Evolutionary conservation across 2,888 invertebrate species (phyloP), one percentile per base, ranked within the genome.

Genomic region (Limnephilus marmoratus): DNA sequence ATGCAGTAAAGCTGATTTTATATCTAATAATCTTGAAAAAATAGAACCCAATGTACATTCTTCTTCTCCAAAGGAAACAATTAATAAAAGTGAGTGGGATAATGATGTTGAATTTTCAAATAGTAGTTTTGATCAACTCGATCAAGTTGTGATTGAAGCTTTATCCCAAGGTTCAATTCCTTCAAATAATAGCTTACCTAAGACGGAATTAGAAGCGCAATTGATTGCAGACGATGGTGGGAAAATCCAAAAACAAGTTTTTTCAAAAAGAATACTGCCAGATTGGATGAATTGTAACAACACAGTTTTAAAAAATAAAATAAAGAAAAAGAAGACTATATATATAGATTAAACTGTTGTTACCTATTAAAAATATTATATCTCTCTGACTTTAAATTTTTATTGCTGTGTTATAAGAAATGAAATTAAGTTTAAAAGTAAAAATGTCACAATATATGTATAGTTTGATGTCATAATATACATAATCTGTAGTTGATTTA

Each of bases 121-220:
- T 31, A 68, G 82, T 37, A 82, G 83, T 89, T 53, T 91, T 37
- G 68, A 90, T 18, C 53, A 89, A 68, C 53, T 91, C 9, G 91
- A 91, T 68, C 81, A 89, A 83, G 34, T 89, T 29, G 45, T 83
- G 34, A 31, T 82, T 18, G 82, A 82, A 82, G 29, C 82, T 82
- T 82, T 82, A 31, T 34, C 29, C 15, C 82, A 82, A 34, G 82
- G 34, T 34, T 34, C 82, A 82, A 31, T 34, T 34, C 13, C 15
- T 82, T 15, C 82, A 82, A 82, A 4, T 5, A 82, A 82, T 68
- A 24, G 68, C 68, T n/a, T 34, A 31, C 82, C 18, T 31, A 18
- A 34, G 34, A 82, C 13, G 31, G 31, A 31, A 31, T 68, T 68
- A 7, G 68, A 68, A 68, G n/a, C 68, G 7, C 68, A 68, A 68